Conservation (phyloP, 2,797 vertebrate species). For the Cephalopachus bancanus region DNA sequence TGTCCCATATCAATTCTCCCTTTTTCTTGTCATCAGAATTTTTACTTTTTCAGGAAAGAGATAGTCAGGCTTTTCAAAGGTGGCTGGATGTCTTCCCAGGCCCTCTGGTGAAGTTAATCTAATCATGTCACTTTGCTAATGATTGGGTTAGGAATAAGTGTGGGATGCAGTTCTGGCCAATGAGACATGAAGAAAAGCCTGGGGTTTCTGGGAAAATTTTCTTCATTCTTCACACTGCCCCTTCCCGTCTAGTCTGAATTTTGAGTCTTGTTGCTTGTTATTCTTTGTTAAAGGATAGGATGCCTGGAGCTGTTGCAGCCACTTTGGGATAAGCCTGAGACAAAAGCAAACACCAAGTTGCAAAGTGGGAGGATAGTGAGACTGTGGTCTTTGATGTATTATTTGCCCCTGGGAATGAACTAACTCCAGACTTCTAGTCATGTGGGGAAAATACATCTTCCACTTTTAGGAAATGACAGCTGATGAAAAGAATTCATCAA, state of each 20-base stretch:
- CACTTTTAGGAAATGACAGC: neutral
- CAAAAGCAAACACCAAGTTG: slow-evolving; percentile 32
- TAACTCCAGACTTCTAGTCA: neutral
- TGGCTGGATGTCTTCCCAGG: neutral
- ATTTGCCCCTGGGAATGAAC: slow-evolving; percentile 9
- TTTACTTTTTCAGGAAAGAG: neutral
- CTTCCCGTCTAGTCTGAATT: neutral
- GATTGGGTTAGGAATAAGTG: neutral
- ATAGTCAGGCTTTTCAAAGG: neutral
- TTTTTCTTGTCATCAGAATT: neutral
- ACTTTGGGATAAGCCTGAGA: slow-evolving; percentile 19
- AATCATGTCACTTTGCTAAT: neutral
- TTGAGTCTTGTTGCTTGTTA: neutral
- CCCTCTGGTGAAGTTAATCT: neutral
- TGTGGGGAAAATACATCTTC: slow-evolving; percentile 48
- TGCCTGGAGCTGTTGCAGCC: neutral
- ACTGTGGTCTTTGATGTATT: neutral
- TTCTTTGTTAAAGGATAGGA: neutral
- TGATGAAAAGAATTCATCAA: neutral
- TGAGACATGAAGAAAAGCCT: neutral
- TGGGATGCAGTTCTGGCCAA: neutral
- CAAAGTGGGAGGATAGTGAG: neutral
- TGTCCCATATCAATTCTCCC: neutral
- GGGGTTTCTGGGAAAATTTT: slow-evolving; percentile 50
- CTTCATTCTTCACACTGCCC: neutral